Conservation (phyloP, 2,888 invertebrate species). For the Eremobia ochroleuca region DNA sequence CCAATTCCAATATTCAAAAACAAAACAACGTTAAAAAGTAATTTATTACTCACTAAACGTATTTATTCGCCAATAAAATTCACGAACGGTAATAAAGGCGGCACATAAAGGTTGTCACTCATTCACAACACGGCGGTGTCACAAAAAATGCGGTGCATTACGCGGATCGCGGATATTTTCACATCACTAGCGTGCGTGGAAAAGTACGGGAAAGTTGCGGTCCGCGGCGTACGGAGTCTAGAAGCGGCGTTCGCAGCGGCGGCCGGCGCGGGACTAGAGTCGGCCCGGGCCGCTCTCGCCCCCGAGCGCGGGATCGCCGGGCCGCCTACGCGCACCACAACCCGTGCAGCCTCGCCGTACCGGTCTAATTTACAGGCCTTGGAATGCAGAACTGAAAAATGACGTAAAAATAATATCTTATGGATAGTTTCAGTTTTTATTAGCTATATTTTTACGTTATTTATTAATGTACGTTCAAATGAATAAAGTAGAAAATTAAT, state of each 20-base stretch:
- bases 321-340: constrained; percentile 62
- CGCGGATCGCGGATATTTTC: constrained; percentile 61
- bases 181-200: constrained; percentile 71
- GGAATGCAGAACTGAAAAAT: constrained; percentile 9
- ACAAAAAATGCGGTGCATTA: constrained; percentile 66
- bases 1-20: constrained; percentile 38
- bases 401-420: not conserved
- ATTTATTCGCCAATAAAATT: constrained; percentile 61
- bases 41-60: constrained; percentile 63
- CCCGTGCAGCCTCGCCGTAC: constrained; percentile 51
- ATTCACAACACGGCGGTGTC: constrained; percentile 62
- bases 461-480: not conserved
- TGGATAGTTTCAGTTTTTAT: not conserved
- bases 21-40: constrained; percentile 56
- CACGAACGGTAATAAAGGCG: constrained; percentile 59
- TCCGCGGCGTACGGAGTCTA: constrained; percentile 52
- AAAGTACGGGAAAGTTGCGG: constrained; percentile 79
- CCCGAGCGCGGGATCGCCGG: constrained; percentile 56
- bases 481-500: not conserved
- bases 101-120: constrained; percentile 65
- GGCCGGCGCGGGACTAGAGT: constrained; percentile 78
- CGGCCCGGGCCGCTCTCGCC: constrained; percentile 74
- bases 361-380: constrained; percentile 26
- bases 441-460: not conserved
- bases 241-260: constrained; percentile 76